Evolutionary conservation across 2,113 vertebrate genomes (phyloP).

Genomic region (Fulica atra): DNA sequence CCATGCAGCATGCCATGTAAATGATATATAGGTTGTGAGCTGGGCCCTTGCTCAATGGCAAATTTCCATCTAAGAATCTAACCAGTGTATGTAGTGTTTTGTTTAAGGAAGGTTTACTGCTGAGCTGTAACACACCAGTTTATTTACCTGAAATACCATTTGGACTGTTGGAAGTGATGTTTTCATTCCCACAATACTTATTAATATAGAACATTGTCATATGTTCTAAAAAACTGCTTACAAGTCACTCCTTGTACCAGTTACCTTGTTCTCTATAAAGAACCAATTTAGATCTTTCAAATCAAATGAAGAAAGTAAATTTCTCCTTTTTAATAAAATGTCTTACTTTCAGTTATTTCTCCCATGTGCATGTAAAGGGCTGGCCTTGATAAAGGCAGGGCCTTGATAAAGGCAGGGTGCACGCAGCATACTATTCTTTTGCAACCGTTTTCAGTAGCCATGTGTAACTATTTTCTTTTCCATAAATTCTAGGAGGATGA

Average conservation of each 20-base stretch:
- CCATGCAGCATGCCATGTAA: not conserved
- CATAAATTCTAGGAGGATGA: slow-evolving; percentile 7
- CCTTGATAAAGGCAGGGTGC: not conserved
- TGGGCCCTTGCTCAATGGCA: not conserved
- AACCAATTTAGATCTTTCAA: not conserved
- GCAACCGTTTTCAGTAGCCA: not conserved
- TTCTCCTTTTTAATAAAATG: not conserved
- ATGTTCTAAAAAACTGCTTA: not conserved
- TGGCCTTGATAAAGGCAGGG: not conserved
- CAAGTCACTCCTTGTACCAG: not conserved
- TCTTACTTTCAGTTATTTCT: not conserved
- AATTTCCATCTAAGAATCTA: not conserved
- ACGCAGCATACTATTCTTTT: not conserved
- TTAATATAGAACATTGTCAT: not conserved
- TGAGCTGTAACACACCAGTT: not conserved
- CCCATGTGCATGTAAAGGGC: not conserved
- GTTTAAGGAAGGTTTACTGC: not conserved
- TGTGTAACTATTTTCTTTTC: not conserved
- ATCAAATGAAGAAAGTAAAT: not conserved
- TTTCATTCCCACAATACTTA: not conserved
- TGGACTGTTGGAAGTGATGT: not conserved
- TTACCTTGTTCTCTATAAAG: not conserved
- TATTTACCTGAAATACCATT: not conserved
- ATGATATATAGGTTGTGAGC: not conserved
- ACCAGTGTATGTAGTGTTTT: not conserved